Evolutionary conservation across 2,888 invertebrate genomes (phyloP), one percentile per base, ranked within the genome.

Genomic region (Zelleria hepariella): DNA sequence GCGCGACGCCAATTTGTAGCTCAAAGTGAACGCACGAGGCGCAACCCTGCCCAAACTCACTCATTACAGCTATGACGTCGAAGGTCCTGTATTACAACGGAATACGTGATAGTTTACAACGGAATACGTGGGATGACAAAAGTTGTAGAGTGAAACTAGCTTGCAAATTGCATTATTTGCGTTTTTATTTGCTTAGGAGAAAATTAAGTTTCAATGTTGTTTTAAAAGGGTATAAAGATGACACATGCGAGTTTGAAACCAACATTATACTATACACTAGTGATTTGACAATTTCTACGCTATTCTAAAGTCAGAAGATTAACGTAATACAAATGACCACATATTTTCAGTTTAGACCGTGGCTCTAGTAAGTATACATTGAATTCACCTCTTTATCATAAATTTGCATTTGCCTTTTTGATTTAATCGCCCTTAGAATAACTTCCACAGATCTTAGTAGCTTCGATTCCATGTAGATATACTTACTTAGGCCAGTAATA

Each of bases 1-100:
- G 80, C 82, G 74, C 81, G 73, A 78, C n/a, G 78, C 80, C 86
- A 86, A 86, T 86, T 86, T 85, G 86, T 85, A 80, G 71, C 74
- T 62, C 62, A 70, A 72, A 65, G 60, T 55, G 62, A 61, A 62
- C 68, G 69, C 71, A 72, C 65, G 68, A 71, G 67, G 71, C 71
- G 8, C 32, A 55, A 27, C 55, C 55, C 55, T 55, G 27, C 21
- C 18, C 27, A 32, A 53, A 53, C 24, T 53, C n/a, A 42, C 24
- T 5, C 53, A n/a, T 25, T 51, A n/a, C n/a, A n/a, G 49, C 18
- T 7, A 49, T 18, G 2, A 49, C 20, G n/a, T 42, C 32, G 32
- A 42, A 3, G 15, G 32, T 15, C 32, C 25, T 23, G 10, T 53
- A 53, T 53, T 10, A 10, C 23, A 25, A 24, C 2, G 53, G n/a